Evolutionary conservation across 2,797 vertebrate genomes (phyloP).

Genomic region (Lepus townsendii): DNA sequence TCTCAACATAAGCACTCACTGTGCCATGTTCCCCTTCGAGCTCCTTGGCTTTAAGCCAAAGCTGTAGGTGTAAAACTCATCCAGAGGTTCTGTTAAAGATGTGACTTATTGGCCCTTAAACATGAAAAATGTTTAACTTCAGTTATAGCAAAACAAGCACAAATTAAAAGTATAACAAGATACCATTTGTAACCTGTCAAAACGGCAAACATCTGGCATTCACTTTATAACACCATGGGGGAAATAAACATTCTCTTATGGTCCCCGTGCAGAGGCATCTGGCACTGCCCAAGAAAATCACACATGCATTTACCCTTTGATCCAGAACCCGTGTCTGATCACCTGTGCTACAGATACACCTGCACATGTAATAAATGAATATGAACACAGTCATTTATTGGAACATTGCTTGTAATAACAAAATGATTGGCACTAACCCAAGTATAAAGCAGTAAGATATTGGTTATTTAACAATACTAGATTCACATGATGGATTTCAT

Average conservation of each 20-base stretch:
- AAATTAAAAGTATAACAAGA: neutral
- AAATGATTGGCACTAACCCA: constrained; percentile 1
- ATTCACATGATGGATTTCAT: neutral
- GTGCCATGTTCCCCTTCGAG: neutral
- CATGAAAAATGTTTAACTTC: neutral
- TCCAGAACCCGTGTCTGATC: neutral
- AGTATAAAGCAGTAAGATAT: neutral
- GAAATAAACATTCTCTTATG: neutral
- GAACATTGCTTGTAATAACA: neutral
- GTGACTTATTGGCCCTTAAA: neutral
- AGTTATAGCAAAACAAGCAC: neutral
- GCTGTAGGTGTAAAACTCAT: neutral
- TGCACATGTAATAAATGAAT: neutral
- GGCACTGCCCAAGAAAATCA: neutral
- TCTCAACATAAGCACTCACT: neutral
- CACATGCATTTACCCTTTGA: neutral
- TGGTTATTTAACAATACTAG: neutral
- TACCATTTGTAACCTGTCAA: neutral
- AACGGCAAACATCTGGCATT: neutral
- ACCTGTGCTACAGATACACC: neutral
- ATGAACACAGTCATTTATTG: neutral
- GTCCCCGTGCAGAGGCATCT: neutral
- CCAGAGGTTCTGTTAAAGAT: neutral
- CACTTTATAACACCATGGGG: neutral
- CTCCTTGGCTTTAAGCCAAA: constrained; percentile 25